Base-by-base conservation (phyloP, 2,113 vertebrate species). In the Polypterus bichir region DNA sequence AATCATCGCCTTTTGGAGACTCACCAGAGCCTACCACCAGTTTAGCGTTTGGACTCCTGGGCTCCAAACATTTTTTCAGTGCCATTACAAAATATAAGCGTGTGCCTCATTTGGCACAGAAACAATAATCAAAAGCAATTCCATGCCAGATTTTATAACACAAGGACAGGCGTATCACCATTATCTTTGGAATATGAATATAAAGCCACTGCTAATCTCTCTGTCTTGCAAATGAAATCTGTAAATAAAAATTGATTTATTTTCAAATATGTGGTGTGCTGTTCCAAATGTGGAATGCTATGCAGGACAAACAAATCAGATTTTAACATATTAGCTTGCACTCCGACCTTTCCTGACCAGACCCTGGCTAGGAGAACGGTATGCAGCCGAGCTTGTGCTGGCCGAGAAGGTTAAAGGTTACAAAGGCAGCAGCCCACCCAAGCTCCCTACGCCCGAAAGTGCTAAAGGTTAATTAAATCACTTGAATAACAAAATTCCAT, bases 381-480 rank as follows among this genome's bases (percentile, higher is more conserved):
- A 74, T 80, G 83, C 83, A 77, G 68, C 78, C 75, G 78, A 74
- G 77, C 81, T 82, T 84, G 87, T 89, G 86, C 89, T 83, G 83
- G 81, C 79, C 73, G 67, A 63, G 60, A 4, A 57, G 71, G 79
- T 89, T 81, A 86, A 78, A 79, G 84, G 68, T 70, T 77, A 73
- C 73, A 81, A 87, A 87, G 88, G 81, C 73, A 65, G 59, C 73
- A 75, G 79, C 76, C 80, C 74, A 74, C 76, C 83, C 79, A 83
- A 88, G 88, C 88, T 89, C 83, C 71, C 81, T 81, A 77, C 55
- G 72, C 69, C 76, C 82, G 85, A 85, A 87, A 79, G 79, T 73
- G 74, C 64, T 54, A 80, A 76, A 79, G 84, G 81, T 89, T 92
- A 89, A 92, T 92, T 90, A 80, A 82, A 89, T 91, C 80, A 87